Evolutionary conservation across 2,113 vertebrate species (phyloP), one percentile per base, ranked within the genome.

Genomic region (Calypte anna): DNA sequence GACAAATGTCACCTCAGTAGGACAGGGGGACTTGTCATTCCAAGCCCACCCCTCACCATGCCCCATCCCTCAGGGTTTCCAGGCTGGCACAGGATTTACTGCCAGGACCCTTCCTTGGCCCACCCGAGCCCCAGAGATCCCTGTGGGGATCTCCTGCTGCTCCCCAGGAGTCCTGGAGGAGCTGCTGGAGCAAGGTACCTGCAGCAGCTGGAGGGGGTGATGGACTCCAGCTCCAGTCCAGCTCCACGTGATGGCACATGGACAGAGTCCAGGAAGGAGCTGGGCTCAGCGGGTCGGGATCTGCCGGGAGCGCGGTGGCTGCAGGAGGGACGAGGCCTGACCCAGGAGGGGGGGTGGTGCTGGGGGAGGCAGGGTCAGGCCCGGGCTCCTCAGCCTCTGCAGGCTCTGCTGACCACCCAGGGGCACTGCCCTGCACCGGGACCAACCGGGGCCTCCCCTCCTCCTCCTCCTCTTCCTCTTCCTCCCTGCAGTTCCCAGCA

Each of bases 211-310:
- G 22, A 4, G 23, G 28, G 27, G 62, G 30, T 1, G 27, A 58
- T 0, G 23, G 54, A 66, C 68, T 33, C 21, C 0, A 6, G 7
- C 19, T 46, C 14, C 4, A 70, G 27, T 25, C 15, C 15, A 0
- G 6, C 5, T 50, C 10, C 13, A 79, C 88, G 3, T 0, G 2
- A 6, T 3, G 20, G 46, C 3, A 27, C 4, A 3, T 0, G 0
- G 85, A 55, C 33, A 63, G 22, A 1, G 1, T 62, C 28, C 18
- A 3, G 19, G 78, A 51, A 15, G 53, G 53, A 33, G 66, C n/a
- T 0, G 0, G 53, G 4, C 10, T 1, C 0, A 1, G 57, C 43
- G 55, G 70, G 38, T 48, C 15, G 44, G 21, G 44, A 24, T 59
- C 78, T 0, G 0, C 27, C 8, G 18, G 82, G 36, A 81, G 48